Conservation (phyloP, 2,113 vertebrate genomes). For the Progne subis region DNA sequence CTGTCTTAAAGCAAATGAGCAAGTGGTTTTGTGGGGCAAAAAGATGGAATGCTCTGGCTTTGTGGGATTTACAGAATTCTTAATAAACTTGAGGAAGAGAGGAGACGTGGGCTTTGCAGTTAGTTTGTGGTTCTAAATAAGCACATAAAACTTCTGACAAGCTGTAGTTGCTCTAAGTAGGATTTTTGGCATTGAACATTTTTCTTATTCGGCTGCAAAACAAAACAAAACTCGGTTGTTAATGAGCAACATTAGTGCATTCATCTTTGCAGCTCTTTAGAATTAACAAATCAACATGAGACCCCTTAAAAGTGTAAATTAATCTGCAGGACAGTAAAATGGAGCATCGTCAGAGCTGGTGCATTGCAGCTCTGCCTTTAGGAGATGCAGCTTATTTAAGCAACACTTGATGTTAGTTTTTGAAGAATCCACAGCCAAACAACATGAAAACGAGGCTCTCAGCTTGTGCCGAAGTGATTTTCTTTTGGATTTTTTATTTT, state of each 20-base stretch:
- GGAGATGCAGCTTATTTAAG: background rate
- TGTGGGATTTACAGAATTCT: background rate
- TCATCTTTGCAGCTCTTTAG: background rate
- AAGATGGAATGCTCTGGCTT: background rate
- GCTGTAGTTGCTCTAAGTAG: background rate
- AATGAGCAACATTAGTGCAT: background rate
- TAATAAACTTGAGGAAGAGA: background rate
- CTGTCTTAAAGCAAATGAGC: background rate
- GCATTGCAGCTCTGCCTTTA: conserved; percentile 31
- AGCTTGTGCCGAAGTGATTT: background rate
- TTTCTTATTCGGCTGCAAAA: conserved; percentile 2
- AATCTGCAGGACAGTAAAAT: background rate
- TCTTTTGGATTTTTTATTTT: background rate
- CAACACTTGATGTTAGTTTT: background rate
- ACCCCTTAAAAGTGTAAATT: background rate
- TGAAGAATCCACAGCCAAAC: background rate
- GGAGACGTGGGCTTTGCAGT: background rate
- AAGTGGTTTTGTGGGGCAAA: background rate
- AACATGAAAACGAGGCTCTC: background rate
- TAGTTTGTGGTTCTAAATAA: conserved; percentile 2
- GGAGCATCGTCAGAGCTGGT: background rate
- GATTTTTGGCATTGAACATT: background rate
- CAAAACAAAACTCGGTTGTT: background rate
- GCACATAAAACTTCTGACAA: background rate
- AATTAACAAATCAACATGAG: background rate